Conservation (phyloP, 2,797 vertebrate genomes). For the Danio albolineatus region DNA sequence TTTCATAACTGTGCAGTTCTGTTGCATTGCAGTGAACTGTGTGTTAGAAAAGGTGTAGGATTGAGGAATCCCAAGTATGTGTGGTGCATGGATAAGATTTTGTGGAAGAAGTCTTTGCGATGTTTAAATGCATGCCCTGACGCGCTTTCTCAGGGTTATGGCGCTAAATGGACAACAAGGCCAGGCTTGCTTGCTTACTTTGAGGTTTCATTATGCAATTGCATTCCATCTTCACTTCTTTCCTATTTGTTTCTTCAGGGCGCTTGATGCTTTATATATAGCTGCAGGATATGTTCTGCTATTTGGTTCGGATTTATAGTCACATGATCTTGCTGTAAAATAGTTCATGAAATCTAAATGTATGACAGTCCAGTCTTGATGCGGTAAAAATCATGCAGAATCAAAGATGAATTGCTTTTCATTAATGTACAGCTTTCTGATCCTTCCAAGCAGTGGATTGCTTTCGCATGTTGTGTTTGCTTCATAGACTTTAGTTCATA, state of each 20-base stretch:
- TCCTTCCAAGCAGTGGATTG: background rate
- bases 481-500: background rate
- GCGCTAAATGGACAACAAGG: slow-evolving; percentile 7
- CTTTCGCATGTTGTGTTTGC: slow-evolving; percentile 8
- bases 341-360: background rate
- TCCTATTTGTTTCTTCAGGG: background rate
- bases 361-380: background rate
- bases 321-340: background rate
- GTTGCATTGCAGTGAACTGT: background rate
- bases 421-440: background rate
- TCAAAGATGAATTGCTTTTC: background rate
- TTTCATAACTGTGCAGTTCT: background rate
- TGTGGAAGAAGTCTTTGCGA: background rate
- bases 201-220: slow-evolving; percentile 23
- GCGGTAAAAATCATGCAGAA: background rate
- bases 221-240: slow-evolving; percentile 20
- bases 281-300: background rate
- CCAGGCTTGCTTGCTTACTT: slow-evolving; percentile 11
- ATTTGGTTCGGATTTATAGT: background rate
- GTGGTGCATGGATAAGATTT: background rate
- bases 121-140: slow-evolving; percentile 27
- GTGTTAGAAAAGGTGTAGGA: slow-evolving; percentile 6
- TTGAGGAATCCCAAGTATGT: slow-evolving; percentile 15
- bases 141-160: background rate
- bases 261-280: background rate